Evolutionary conservation across 1,140 invertebrate genomes (phyloP).

Genomic region (Liolophura sinensis): DNA sequence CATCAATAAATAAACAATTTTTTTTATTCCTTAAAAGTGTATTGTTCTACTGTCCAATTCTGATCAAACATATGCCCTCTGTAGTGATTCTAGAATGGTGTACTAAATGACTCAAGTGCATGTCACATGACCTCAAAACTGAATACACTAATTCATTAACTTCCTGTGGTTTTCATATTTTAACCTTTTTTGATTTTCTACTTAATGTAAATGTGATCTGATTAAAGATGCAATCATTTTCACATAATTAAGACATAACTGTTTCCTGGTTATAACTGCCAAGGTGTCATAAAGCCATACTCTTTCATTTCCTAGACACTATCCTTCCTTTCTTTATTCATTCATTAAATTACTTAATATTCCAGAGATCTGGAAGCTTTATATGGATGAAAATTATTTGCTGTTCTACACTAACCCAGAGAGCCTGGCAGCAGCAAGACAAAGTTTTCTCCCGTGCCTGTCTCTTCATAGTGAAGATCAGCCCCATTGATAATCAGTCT

Average conservation of each 20-base stretch:
- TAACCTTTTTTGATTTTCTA: too few species aligned
- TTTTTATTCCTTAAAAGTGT: too few species aligned
- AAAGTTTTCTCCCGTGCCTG: constrained; percentile 70
- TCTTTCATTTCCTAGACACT: background rate
- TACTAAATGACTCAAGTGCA: too few species aligned
- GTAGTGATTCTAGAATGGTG: too few species aligned
- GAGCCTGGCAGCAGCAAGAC: constrained; percentile 78
- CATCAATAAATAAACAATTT: too few species aligned
- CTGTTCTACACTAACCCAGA: constrained; percentile 62
- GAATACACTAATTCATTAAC: too few species aligned
- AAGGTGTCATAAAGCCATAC: constrained; percentile 1
- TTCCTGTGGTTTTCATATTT: too few species aligned
- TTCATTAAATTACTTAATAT: background rate
- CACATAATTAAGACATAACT: background rate
- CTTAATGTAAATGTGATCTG: too few species aligned
- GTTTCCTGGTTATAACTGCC: constrained; percentile 1
- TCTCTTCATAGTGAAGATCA: constrained; percentile 73
- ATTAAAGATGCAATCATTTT: background rate
- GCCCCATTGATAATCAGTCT: constrained; percentile 66
- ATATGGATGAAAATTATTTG: background rate
- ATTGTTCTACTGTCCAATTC: too few species aligned
- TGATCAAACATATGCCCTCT: too few species aligned
- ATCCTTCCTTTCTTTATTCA: background rate
- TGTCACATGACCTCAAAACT: too few species aligned
- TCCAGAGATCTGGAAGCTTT: background rate